A percentile compares a stretch with the other conserved stretches of the same genome.
These are phyloP conservation scores for Nomada lathburiana DNA, from an alignment of 2,888 invertebrate species.

Conservation along the genomic window DNA sequence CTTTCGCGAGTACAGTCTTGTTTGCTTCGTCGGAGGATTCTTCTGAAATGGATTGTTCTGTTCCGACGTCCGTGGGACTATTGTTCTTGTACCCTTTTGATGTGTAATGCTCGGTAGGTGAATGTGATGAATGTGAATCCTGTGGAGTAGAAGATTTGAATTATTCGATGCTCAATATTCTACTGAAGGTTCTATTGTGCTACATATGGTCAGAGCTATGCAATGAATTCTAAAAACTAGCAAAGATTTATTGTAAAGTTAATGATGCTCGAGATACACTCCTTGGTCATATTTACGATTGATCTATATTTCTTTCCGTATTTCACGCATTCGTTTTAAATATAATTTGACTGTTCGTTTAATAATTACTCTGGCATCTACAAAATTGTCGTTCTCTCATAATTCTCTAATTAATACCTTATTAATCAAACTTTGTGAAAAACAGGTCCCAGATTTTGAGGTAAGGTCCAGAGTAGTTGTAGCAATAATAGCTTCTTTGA, in stretches of 20 bases:
- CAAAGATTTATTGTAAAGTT: no score
- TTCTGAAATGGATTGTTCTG: conserved; percentile 73
- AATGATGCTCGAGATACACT: background rate
- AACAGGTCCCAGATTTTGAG: conserved; percentile 73
- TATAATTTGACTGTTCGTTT: background rate
- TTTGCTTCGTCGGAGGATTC: conserved; percentile 77
- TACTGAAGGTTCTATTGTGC: background rate
- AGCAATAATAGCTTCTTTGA: conserved; percentile 80
- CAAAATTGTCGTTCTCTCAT: conserved; percentile 23
- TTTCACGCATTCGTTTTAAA: background rate
- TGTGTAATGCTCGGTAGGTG: conserved; percentile 67
- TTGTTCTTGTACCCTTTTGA: conserved; percentile 72
- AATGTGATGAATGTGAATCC: conserved; percentile 62
- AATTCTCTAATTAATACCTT: conserved; percentile 67
- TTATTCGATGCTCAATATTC: background rate
- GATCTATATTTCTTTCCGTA: background rate
- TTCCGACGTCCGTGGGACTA: conserved; percentile 65
- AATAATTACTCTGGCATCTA: conserved; percentile 33
- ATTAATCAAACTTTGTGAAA: conserved; percentile 71
- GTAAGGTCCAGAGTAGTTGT: conserved; percentile 73
- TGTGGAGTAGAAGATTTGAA: conserved; percentile 7
- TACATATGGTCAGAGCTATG: background rate
- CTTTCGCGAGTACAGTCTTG: conserved; percentile 79
- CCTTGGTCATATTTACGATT: conserved; percentile 1
- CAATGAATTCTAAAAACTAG: background rate